A percentile compares a stretch with the other conserved stretches of the same genome.
Conservation (phyloP, 2,797 vertebrate species). For the Cebuella pygmaea region DNA sequence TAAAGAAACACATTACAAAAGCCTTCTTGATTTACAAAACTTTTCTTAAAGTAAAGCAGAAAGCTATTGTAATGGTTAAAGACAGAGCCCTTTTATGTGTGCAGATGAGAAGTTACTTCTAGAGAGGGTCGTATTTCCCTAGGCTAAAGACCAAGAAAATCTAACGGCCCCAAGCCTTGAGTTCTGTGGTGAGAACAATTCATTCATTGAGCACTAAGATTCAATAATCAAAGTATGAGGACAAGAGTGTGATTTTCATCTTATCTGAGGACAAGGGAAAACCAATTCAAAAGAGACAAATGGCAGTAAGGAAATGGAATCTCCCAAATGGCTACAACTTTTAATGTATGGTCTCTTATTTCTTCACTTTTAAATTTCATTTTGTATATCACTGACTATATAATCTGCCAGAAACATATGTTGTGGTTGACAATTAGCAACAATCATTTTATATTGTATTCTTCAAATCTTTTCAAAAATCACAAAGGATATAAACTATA, state of each 20-base stretch:
- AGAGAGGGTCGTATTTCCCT: constrained; percentile 69
- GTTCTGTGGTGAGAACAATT: constrained; percentile 67
- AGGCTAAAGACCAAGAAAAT: constrained; percentile 69
- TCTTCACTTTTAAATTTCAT: not conserved
- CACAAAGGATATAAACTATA: not conserved
- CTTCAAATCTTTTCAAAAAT: not conserved
- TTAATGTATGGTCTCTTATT: not conserved
- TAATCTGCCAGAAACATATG: not conserved
- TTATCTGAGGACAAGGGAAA: constrained; percentile 45
- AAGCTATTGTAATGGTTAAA: constrained; percentile 62
- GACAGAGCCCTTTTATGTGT: constrained; percentile 67
- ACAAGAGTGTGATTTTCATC: constrained; percentile 70
- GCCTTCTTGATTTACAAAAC: constrained; percentile 74
- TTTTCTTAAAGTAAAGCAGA: constrained; percentile 66
- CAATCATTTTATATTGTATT: not conserved
- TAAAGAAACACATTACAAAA: constrained; percentile 66
- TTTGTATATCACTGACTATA: not conserved
- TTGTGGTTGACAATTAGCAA: not conserved
- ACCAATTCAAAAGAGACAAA: constrained; percentile 60
- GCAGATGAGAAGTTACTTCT: constrained; percentile 58
- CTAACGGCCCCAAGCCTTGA: constrained; percentile 52
- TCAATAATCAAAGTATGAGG: constrained; percentile 65
- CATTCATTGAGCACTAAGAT: constrained; percentile 67
- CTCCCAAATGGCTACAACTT: not conserved
- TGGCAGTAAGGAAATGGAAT: not conserved